Evolutionary conservation across 2,797 vertebrate species (phyloP).

Genomic region (Sarcoramphus papa): DNA sequence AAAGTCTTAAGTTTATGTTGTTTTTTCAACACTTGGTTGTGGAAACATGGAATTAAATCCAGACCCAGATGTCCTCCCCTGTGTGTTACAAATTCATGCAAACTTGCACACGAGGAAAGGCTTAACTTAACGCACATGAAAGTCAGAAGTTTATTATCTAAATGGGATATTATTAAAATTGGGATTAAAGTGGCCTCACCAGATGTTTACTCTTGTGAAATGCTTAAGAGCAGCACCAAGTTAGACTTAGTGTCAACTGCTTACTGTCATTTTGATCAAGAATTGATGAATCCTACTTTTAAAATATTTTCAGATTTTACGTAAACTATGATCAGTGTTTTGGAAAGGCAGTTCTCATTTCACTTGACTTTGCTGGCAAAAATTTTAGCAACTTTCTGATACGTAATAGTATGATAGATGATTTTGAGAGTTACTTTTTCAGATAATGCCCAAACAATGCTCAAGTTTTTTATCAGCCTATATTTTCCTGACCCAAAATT

Average conservation of each 20-base stretch:
- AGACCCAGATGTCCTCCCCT: conserved; percentile 1
- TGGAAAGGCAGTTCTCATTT: not conserved
- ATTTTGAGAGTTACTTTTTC: not conserved
- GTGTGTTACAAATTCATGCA: not conserved
- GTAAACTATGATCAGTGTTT: not conserved
- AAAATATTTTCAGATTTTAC: not conserved
- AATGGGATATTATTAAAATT: conserved; percentile 41
- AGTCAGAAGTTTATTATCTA: conserved; percentile 44
- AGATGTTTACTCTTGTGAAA: conserved; percentile 18
- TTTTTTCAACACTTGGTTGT: not conserved
- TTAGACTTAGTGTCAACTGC: not conserved
- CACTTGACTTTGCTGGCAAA: not conserved
- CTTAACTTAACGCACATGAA: conserved; percentile 20
- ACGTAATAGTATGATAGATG: not conserved
- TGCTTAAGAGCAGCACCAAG: not conserved
- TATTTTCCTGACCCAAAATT: not conserved
- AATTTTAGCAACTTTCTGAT: not conserved
- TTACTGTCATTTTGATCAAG: not conserved
- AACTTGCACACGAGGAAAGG: conserved; percentile 20
- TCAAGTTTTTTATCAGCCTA: not conserved
- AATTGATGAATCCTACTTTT: not conserved
- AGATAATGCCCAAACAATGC: not conserved
- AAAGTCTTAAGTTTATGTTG: not conserved
- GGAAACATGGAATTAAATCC: conserved; percentile 36
- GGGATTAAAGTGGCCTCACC: not conserved